Conservation (phyloP, 2,797 vertebrate genomes). For the Carapus acus region DNA sequence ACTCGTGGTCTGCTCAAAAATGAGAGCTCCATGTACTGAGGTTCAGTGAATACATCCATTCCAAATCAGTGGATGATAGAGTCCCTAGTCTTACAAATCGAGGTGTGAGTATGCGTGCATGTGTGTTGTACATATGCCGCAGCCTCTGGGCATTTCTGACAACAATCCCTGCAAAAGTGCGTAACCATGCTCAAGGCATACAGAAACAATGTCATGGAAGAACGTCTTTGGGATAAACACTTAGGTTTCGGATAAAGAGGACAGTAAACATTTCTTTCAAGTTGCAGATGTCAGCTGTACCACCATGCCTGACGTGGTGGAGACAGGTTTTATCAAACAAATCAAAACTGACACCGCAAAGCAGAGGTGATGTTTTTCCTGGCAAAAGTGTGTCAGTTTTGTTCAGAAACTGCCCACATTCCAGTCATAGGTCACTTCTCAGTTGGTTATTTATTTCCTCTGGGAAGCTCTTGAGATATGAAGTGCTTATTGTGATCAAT, state of each 20-base stretch:
- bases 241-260: constrained; percentile 14
- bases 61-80: no score
- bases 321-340: not conserved
- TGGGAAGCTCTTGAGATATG: not conserved
- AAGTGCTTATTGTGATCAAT: constrained; percentile 1
- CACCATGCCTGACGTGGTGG: not conserved
- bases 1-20: no score
- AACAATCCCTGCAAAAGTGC: constrained; percentile 11
- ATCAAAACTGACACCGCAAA: not conserved
- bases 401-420: not conserved
- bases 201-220: constrained; percentile 12
- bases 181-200: not conserved
- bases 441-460: not conserved
- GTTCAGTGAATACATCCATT: no score
- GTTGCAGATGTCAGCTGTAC: constrained; percentile 4
- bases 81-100: constrained; percentile 5
- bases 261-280: constrained; percentile 26
- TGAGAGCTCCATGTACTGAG: no score
- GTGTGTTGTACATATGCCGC: constrained; percentile 9
- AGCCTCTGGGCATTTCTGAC: constrained; percentile 9
- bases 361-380: not conserved
- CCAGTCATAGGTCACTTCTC: not conserved
- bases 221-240: constrained; percentile 11
- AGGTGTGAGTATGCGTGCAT: constrained; percentile 4
- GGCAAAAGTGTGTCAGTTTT: not conserved